Evolutionary conservation across 2,113 vertebrate genomes (phyloP), one percentile per base, ranked within the genome.

Genomic region (Dolichotis patagonum): DNA sequence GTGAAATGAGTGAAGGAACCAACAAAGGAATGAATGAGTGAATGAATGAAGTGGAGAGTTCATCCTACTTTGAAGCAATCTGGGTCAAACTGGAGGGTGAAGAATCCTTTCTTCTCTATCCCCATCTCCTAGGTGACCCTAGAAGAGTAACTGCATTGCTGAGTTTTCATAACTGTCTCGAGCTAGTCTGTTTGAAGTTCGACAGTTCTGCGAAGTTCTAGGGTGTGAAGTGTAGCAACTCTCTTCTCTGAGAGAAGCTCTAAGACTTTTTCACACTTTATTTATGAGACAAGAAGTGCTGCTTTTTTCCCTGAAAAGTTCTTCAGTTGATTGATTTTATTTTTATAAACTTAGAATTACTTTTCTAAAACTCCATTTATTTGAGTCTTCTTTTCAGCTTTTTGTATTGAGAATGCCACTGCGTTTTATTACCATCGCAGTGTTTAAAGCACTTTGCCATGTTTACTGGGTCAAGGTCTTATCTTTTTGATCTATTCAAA

Each of bases 271-370:
- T 88, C 86, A 96, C 26, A n/a, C 88, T 92, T 94, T 88, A 91
- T 95, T 93, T 96, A 71, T 93, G 87, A 93, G 67, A 86, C 49
- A 22, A 41, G 84, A 93, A 97, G 75, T 93, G 93, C 56, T 95
- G 80, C 84, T 95, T 97, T 43, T 86, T 94, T 94, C 91, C 84
- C 62, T 56, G 80, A 3, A 88, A 93, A 86, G 85, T 88, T 97
- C 88, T 96, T 95, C 63, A 78, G 77, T 49, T 95, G 87, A 93
- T 97, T 95, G 73, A 85, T 95, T 97, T 94, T 94, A 94, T 80
- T 95, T 96, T 97, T 87, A 90, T 96, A 90, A 97, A 94, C 75
- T 94, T 94, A 85, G 65, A 96, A 95, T 97, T 93, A 89, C 83
- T 95, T 95, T 95, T 91, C 69, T 73, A 91, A 95, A 91, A 85